Evolutionary conservation across 1,140 invertebrate species (phyloP).

Genomic region (Holcopasites calliopsidis): DNA sequence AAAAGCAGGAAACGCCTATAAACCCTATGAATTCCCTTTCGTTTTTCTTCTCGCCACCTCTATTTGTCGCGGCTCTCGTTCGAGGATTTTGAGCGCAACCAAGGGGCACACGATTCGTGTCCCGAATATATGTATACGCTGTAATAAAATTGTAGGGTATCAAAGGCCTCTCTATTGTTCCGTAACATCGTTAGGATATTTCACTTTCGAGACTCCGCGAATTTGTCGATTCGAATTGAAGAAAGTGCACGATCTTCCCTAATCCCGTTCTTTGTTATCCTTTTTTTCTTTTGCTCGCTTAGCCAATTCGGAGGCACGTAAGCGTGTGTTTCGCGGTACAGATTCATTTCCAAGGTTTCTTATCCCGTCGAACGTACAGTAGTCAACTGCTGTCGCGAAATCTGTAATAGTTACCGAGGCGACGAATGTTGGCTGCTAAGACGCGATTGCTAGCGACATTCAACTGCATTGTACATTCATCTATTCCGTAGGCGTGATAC

Average conservation of each 20-base stretch:
- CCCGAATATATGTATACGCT: background rate
- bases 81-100: background rate
- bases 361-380: no score
- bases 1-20: conserved; percentile 23
- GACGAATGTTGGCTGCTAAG: no score
- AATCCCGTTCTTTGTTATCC: no score
- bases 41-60: background rate
- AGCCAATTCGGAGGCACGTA: no score
- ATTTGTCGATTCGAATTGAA: background rate
- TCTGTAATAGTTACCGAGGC: no score
- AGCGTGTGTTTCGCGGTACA: no score
- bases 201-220: background rate
- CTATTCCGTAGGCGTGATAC: background rate
- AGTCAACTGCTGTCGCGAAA: no score
- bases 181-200: background rate
- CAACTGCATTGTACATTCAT: background rate
- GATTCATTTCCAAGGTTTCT: no score
- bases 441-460: background rate
- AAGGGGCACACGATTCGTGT: background rate
- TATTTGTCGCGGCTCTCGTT: background rate
- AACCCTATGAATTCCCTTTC: background rate
- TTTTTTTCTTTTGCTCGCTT: background rate
- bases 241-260: background rate
- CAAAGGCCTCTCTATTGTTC: background rate
- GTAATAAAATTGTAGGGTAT: conserved; percentile 4